Base-by-base conservation (phyloP, 2,888 invertebrate genomes). In the Meganola albula region DNA sequence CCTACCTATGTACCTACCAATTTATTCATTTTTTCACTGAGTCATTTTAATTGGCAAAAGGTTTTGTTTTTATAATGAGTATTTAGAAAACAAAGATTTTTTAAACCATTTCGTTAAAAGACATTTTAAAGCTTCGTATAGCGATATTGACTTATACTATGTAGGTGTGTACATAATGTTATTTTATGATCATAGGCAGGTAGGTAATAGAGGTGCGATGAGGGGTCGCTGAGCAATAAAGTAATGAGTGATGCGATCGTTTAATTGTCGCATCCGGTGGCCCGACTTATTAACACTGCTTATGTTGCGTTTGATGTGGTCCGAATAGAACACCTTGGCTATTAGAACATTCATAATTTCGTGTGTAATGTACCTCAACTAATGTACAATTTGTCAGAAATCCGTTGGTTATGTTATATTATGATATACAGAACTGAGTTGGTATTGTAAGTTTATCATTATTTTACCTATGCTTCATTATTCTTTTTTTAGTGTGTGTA, bases 231-330 rank as follows among this genome's bases (percentile, higher is more conserved):
- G 47, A 48, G 60, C 64, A 67, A 77, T 79, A 78, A 78, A 73
- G 56, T 71, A 65, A 75, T 76, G 68, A 74, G 68, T 72, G 67
- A 77, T 77, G 70, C 73, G 76, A 76, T 74, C 63, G 62, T 60
- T 63, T 78, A 76, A 82, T 76, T 71, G 70, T 61, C 52, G 56
- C 67, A 75, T 78, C 77, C 78, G 74, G 71, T 52, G 51, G 35
- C 35, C 28, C 29, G 45, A 53, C 56, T 60, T 65, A n/a, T 67
- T 60, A 63, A 66, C 68, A 64, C 26, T 20, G 20, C 4, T 7
- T 20, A 20, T n/a, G 20, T 20, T 20, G 39, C 52, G 61, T 73
- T 74, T 74, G 74, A 74, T 64, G 71, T 68, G 53, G 52, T 48
- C 64, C 72, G 63, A 53, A 31, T 69, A 62, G 56, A 58, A 63